Base-by-base conservation (phyloP, 2,113 vertebrate genomes). In the Platichthys stellatus region DNA sequence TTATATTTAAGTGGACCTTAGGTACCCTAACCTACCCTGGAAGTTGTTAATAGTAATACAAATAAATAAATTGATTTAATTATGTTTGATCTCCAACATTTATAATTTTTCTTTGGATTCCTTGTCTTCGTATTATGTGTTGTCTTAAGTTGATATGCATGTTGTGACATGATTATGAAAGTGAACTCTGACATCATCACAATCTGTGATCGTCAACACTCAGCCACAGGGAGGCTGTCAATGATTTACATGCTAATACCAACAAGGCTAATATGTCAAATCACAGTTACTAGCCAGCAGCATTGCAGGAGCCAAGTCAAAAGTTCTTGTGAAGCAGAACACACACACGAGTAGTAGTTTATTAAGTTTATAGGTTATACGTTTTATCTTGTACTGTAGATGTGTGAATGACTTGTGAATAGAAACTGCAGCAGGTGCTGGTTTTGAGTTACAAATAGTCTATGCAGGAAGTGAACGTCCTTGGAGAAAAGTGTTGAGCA, bases 171-270 rank as follows among this genome's bases (percentile, higher is more conserved):
- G 54, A 67, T 86, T 76, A 63, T 69, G 64, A 72, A 83, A 87
- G 40, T 4, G 31, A n/a, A 54, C 62, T 31, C 74, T 75, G 79
- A 83, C 62, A 38, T 75, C 5, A 47, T 77, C 51, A 67, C 45
- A 58, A 47, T 69, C 54, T 68, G 71, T 35, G 53, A 54, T 71
- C 63, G 70, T 68, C 69, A 51, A 23, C 1, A n/a, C 4, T 18
- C 47, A 6, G 11, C 40, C 28, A 24, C 45, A 12, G 13, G 54
- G 21, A 14, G 11, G 21, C 61, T 24, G 86, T 78, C 47, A 90
- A 85, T 90, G 13, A 91, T 90, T 81, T 65, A 90, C 72, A 70
- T 28, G 14, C 66, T 70, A 67, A 60, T 86, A 74, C 38, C 65
- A 67, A 18, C 47, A 18, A 18, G 47, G 47, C 47, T 18, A 13